Base-by-base conservation (phyloP, 2,113 vertebrate species). In the Murina feae region DNA sequence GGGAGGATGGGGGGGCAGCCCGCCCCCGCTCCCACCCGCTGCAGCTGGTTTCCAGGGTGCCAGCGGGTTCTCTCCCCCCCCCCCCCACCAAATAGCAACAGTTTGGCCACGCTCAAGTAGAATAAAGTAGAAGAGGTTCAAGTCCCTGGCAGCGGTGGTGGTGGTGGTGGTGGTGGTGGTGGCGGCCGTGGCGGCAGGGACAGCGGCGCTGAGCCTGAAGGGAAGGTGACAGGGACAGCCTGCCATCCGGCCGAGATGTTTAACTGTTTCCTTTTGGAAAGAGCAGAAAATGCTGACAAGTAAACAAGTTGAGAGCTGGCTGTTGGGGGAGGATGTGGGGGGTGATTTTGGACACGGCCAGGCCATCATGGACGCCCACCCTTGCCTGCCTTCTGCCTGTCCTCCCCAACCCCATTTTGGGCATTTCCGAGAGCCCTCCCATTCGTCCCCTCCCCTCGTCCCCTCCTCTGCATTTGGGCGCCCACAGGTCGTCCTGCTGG, bases 81-180 rank as follows among this genome's bases (percentile, higher is more conserved):
- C 89, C 87, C 94, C 81, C 66, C 78, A 84, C 86, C 2, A 79
- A 86, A 94, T 96, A 98, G 98, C 98, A 98, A 98, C 98, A 98
- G 98, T 98, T 98, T 98, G 98, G 97, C 92, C 94, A 91, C 86
- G 96, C 95, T 97, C 96, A 94, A 95, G 95, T 97, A 91, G 93
- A 68, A 96, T 97, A 95, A 97, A 98, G 98, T 98, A 88, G 96
- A 96, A 28, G 82, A 91, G 97, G 93, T 95, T 89, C 76, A 89
- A 83, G 97, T 95, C 95, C 91, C 90, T 75, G 95, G 91, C 93
- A 65, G 94, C 72, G 35, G 96, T 44, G 93, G 95, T 5, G 75
- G 82, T 69, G 8, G 93, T 5, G 25, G n/a, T n/a, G 35, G 96
- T 44, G 93, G 95, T 5, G 75, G 82, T 69, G 8, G 93, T 5